phyloP scores from a whole-genome alignment of 1,140 invertebrate genomes.

The Aphis craccivora region DNA sequence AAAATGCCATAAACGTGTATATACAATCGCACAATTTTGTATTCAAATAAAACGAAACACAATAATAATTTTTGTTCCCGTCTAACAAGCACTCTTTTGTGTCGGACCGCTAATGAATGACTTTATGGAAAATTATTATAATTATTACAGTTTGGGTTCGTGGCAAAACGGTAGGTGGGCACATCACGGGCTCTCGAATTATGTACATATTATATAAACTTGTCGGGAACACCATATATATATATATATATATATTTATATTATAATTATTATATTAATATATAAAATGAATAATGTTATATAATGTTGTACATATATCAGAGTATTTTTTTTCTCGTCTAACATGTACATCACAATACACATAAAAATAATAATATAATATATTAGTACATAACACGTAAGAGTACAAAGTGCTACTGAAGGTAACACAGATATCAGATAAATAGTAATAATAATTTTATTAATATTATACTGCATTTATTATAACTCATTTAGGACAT shows the following conservation, averaged over 20 bases:
- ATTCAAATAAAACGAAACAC: constrained; percentile 56
- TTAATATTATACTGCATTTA: background rate
- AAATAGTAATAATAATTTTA: background rate
- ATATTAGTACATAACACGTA: background rate
- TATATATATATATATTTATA: background rate
- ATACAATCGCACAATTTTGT: constrained; percentile 55
- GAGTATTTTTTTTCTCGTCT: background rate
- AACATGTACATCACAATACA: background rate
- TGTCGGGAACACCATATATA: background rate
- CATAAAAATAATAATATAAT: background rate
- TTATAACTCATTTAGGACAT: background rate
- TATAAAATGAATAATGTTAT: background rate
- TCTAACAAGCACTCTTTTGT: constrained; percentile 50
- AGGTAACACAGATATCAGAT: background rate
- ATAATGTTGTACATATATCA: background rate
- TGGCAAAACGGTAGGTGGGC: background rate
- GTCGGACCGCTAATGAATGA: constrained; percentile 49
- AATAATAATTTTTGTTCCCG: constrained; percentile 46
- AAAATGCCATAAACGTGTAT: background rate
- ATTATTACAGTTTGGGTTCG: constrained; percentile 44
- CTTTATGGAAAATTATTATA: constrained; percentile 53
- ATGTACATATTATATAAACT: background rate
- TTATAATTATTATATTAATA: background rate
- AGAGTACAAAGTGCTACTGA: background rate
- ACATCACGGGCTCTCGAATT: background rate